Conservation (phyloP, 2,797 vertebrate species). For the Macropodus opercularis region DNA sequence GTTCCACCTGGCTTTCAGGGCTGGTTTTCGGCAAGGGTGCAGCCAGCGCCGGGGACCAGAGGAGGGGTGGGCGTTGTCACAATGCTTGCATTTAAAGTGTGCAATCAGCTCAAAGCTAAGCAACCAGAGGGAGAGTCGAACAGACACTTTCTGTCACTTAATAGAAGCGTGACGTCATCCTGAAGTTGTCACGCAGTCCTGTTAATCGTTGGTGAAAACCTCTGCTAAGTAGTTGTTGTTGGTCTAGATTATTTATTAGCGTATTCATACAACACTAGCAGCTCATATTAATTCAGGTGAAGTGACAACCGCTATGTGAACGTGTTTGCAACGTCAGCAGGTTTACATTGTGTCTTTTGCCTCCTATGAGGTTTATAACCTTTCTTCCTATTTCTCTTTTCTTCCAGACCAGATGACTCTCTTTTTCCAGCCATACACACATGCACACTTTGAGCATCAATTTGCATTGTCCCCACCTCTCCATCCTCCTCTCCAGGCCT, state of each 20-base stretch:
- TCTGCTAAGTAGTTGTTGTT: neutral
- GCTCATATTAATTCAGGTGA: neutral
- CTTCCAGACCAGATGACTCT: constrained; percentile 45
- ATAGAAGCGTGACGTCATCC: constrained; percentile 6
- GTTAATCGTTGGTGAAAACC: constrained; percentile 13
- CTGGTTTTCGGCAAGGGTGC: constrained; percentile 44
- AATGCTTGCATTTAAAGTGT: constrained; percentile 31
- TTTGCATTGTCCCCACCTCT: constrained; percentile 44
- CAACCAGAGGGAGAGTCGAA: constrained; percentile 5
- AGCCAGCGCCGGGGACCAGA: constrained; percentile 21
- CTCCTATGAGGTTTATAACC: constrained; percentile 44
- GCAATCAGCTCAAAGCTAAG: neutral
- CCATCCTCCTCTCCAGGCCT: constrained; percentile 23
- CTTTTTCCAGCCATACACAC: constrained; percentile 2
- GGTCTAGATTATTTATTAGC: neutral
- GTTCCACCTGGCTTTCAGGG: constrained; percentile 28
- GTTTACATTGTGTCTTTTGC: constrained; percentile 11
- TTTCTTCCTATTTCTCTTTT: constrained; percentile 44
- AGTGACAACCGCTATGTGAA: neutral
- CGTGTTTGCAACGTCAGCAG: constrained; percentile 35
- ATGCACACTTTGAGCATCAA: constrained; percentile 31
- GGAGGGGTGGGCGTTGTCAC: constrained; percentile 51
- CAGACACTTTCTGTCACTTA: neutral
- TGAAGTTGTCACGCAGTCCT: neutral
- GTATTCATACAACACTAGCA: neutral